phyloP scores from a whole-genome alignment of 2,113 vertebrate genomes.

The Carassius auratus region DNA sequence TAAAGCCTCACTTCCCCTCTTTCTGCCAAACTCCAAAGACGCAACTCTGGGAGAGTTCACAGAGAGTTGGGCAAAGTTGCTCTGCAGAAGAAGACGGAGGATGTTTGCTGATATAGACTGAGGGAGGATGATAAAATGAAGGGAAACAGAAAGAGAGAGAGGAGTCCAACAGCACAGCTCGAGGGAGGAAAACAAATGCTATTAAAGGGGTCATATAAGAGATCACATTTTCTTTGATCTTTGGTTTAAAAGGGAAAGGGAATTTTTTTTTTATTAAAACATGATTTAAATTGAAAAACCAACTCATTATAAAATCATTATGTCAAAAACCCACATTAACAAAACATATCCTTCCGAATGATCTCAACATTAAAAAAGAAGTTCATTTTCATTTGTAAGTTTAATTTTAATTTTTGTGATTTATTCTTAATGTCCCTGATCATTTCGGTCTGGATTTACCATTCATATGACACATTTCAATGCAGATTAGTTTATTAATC shows the following conservation, averaged over 20 bases:
- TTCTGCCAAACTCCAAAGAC: slow-evolving; percentile 42
- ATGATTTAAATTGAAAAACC: too few relatives aligned
- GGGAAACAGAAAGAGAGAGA: slow-evolving; percentile 4
- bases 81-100: slow-evolving; percentile 1
- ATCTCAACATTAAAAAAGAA: not conserved
- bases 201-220: slow-evolving; percentile 11
- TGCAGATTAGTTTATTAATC: not conserved
- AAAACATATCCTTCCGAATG: not conserved
- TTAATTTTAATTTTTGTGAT: not conserved
- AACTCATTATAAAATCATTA: not conserved
- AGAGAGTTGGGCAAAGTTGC: slow-evolving; percentile 27
- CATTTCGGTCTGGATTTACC: not conserved
- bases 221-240: not conserved
- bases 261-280: not conserved
- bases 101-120: slow-evolving; percentile 17
- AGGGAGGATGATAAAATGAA: slow-evolving; percentile 34
- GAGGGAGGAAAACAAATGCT: not conserved
- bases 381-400: not conserved
- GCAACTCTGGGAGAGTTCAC: slow-evolving; percentile 37
- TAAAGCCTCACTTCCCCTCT: slow-evolving; percentile 34
- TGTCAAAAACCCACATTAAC: not conserved
- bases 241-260: not conserved
- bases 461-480: not conserved
- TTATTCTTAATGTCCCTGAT: not conserved
- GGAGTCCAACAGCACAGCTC: not conserved